Base-by-base conservation (phyloP, 2,888 invertebrate genomes). In the Nomada flava region DNA sequence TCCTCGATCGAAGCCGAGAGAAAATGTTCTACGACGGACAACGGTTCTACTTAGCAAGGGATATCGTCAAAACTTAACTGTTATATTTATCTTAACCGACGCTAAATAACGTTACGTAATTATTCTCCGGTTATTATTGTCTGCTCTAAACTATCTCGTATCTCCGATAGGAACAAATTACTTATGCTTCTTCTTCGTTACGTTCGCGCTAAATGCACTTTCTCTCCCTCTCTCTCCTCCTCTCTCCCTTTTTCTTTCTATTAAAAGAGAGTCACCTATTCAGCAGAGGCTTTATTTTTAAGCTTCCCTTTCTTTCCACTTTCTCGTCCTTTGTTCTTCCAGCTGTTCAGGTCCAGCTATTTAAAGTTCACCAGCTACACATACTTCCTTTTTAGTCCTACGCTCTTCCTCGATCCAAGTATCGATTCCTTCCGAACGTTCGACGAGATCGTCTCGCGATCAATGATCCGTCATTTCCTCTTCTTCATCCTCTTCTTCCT, bases 81-180 rank as follows among this genome's bases (percentile, higher is more conserved):
- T 42, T 77, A 64, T 55, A n/a, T 74, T 75, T 60, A 50, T 68
- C 74, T 50, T 74, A 65, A 65, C 52, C 59, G 60, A 60, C 29
- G 15, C 75, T 75, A 76, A 47, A 72, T 64, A 47, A 71, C 72
- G 36, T 71, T 71, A 60, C 50, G 64, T 47, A 63, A 77, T 78
- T 69, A 59, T 64, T 76, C 63, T 76, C 76, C 71, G 73, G 65
- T 75, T 68, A 73, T 80, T 80, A 80, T 80, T 80, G 80, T 80
- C 80, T 80, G 73, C 55, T 80, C 80, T 68, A 80, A 80, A 80
- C 79, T 79, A 79, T 79, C 67, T 59, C 63, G 78, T 79, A 79
- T 79, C 67, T 59, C 63, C 55, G 63, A 73, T 80, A 80, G 81
- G 81, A 80, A 80, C 80, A 80, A 71, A 80, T 80, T 68, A 80